phyloP scores from a whole-genome alignment of 2,113 vertebrate species.

The Meles meles region DNA sequence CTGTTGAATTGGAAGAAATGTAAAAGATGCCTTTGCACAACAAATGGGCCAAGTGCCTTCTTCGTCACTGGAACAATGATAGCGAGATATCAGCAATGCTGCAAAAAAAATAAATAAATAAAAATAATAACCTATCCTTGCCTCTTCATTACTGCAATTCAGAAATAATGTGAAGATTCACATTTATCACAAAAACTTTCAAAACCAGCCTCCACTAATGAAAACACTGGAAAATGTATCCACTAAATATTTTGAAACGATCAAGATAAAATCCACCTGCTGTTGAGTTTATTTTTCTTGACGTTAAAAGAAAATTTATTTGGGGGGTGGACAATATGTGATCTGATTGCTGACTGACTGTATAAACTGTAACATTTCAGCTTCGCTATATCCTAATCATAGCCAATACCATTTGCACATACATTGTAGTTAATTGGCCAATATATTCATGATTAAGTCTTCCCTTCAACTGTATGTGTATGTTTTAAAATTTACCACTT shows the following conservation, averaged over 20 bases:
- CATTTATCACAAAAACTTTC: background rate
- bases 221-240: background rate
- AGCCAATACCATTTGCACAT: background rate
- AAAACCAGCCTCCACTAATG: background rate
- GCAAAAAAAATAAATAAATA: background rate
- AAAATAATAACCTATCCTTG: background rate
- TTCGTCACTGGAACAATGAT: background rate
- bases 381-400: background rate
- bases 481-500: background rate
- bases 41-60: background rate
- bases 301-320: background rate
- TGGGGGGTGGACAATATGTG: background rate
- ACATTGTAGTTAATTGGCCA: background rate
- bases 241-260: conserved; percentile 49
- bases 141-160: background rate
- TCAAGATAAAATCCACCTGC: conserved; percentile 8
- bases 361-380: background rate
- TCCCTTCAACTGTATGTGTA: background rate
- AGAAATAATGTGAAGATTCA: conserved; percentile 39
- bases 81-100: background rate
- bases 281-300: background rate
- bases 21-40: background rate
- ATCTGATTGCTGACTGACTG: background rate
- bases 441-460: background rate
- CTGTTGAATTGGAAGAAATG: conserved; percentile 40